Conservation (phyloP, 1,140 invertebrate species). For the Drosophila repletoides region DNA sequence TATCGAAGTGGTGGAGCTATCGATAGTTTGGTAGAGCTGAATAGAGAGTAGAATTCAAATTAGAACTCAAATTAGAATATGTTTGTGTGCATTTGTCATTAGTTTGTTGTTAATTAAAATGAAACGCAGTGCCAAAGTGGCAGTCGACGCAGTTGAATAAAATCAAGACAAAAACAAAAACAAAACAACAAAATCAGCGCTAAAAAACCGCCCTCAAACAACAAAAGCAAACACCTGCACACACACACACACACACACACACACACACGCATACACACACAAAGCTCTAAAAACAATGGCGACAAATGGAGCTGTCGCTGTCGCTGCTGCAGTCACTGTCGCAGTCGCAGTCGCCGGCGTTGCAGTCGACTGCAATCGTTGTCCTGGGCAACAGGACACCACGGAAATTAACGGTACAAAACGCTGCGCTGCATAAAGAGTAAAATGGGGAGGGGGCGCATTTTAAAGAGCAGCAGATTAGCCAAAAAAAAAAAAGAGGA, state of each 20-base stretch:
- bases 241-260: conserved; percentile 3
- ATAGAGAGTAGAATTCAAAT: conserved; percentile 64
- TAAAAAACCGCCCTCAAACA: conserved; percentile 71
- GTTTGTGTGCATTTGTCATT: conserved; percentile 63
- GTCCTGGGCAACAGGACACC: conserved; percentile 73
- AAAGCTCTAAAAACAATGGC: conserved; percentile 63
- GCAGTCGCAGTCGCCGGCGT: not conserved
- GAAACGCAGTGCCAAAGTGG: conserved; percentile 67
- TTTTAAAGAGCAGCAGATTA: conserved; percentile 39
- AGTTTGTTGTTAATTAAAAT: conserved; percentile 80
- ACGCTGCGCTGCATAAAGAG: conserved; percentile 51
- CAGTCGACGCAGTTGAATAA: conserved; percentile 44
- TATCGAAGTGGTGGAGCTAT: conserved; percentile 4
- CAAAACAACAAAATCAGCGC: conserved; percentile 75
- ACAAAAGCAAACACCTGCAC: conserved; percentile 70
- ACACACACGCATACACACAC: conserved; percentile 30
- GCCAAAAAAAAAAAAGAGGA: conserved; percentile 14
- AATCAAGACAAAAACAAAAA: no score
- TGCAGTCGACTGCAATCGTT: conserved; percentile 26
- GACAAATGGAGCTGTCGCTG: conserved; percentile 60
- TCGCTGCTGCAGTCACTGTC: conserved; percentile 13
- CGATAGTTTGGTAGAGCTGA: no score
- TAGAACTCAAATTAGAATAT: conserved; percentile 28
- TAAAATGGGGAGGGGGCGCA: conserved; percentile 14
- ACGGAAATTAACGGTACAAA: conserved; percentile 74